Evolutionary conservation across 2,113 vertebrate species (phyloP), one percentile per base, ranked within the genome.

Genomic region (Vidua macroura): DNA sequence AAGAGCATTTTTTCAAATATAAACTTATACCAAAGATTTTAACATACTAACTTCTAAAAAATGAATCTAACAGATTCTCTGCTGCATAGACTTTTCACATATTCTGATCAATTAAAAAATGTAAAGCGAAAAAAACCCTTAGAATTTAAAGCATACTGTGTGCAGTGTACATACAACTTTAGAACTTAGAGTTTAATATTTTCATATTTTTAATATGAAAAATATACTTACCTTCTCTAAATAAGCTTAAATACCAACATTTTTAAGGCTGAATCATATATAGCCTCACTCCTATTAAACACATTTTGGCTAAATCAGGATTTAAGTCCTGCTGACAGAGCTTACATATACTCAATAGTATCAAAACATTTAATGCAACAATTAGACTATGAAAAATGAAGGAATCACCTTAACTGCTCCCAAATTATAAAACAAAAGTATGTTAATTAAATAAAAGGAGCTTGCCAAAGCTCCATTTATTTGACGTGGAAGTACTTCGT

Each of bases 21-120:
- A 93, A 97, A 96, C 88, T 95, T 92, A 76, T 76, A 96, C 30
- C 76, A 41, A 89, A 81, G 59, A 13, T 63, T 94, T 79, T 85
- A 93, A 92, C 31, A 75, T 22, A 58, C 18, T 79, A 46, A 37
- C 28, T 90, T 83, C 49, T 62, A 11, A 22, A 69, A 89, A 81
- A 73, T 7, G 0, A 70, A 66, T 41, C 17, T n/a, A 83, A 7
- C 12, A 69, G 52, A 83, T 46, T 86, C 41, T 33, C 23, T 60
- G 31, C 63, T 63, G 63, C 60, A 79, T 8, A 58, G 51, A 80
- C 75, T 92, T 90, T 88, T 91, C 52, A 73, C 52, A 58, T 39
- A n/a, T 11, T 49, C 51, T 62, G 24, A 77, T 33, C 25, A 51
- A 25, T 59, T 84, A 18, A 92, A 75, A 75, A 81, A 82, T 24